Conservation (phyloP, 2,888 invertebrate species). For the Lithophane semibrunnea region DNA sequence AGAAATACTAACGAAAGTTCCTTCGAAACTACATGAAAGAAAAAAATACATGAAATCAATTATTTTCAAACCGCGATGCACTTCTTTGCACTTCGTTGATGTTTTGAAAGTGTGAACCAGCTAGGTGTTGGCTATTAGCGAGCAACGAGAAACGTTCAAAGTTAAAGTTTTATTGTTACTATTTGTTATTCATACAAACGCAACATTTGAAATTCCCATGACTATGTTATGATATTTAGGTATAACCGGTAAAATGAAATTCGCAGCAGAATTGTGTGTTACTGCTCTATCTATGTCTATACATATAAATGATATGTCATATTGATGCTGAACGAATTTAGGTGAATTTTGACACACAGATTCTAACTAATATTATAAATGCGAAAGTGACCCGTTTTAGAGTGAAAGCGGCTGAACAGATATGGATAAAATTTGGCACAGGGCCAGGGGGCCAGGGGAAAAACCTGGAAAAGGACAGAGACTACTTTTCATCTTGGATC, state of each 20-base stretch:
- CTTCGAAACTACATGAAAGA: neutral
- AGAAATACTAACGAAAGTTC: neutral
- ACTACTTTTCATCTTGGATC: too few relatives aligned
- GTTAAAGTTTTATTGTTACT: conserved; percentile 43
- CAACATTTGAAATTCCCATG: conserved; percentile 37
- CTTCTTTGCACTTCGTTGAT: conserved; percentile 12
- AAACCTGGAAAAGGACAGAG: too few relatives aligned
- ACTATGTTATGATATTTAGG: conserved; percentile 5
- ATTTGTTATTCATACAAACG: conserved; percentile 33
- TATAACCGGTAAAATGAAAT: conserved; percentile 6
- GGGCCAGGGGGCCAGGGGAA: too few relatives aligned
- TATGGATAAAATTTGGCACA: too few relatives aligned
- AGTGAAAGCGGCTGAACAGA: too few relatives aligned
- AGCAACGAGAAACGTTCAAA: conserved; percentile 34
- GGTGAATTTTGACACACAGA: too few relatives aligned
- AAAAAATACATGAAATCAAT: neutral
- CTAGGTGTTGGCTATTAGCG: conserved; percentile 36
- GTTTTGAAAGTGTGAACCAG: conserved; percentile 39
- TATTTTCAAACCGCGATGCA: neutral
- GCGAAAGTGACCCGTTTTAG: too few relatives aligned
- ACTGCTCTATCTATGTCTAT: neutral
- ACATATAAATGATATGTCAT: too few relatives aligned
- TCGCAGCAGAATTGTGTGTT: neutral
- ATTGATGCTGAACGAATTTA: too few relatives aligned
- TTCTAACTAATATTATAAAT: too few relatives aligned